Evolutionary conservation across 2,888 invertebrate species (phyloP).

Genomic region (Polyommatus iphigenia): DNA sequence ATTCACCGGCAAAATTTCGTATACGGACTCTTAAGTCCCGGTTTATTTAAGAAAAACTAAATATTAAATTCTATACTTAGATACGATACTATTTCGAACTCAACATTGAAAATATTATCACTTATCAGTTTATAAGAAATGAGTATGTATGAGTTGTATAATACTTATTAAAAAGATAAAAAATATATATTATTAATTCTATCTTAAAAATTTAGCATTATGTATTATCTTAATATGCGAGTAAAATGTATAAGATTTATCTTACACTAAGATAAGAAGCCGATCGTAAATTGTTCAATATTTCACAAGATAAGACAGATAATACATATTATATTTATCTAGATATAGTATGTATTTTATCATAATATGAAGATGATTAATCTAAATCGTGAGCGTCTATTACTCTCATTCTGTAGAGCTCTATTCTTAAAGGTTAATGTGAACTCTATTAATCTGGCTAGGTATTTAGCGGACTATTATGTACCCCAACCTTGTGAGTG

Average conservation of each 20-base stretch:
- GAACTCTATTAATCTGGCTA: not conserved
- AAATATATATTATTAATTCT: not conserved
- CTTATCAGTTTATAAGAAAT: not conserved
- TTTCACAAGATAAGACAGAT: not conserved
- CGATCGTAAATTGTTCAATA: not conserved
- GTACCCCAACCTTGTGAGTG: not conserved
- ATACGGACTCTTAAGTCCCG: too few species aligned
- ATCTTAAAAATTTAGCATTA: not conserved
- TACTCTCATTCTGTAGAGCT: not conserved
- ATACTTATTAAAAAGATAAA: not conserved
- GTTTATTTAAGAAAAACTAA: too few species aligned
- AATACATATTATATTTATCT: not conserved
- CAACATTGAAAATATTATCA: not conserved
- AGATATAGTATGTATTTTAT: not conserved
- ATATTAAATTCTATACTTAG: too few species aligned
- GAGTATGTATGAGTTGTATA: not conserved
- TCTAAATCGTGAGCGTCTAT: not conserved
- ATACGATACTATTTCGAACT: not conserved
- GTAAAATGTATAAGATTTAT: not conserved
- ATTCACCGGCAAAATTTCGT: too few species aligned
- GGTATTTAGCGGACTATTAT: not conserved
- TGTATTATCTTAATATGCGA: not conserved
- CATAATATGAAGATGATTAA: too few species aligned
- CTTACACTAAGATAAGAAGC: not conserved
- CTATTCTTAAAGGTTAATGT: not conserved